Evolutionary conservation across 2,797 vertebrate species (phyloP).

Genomic region (Chaunax sp.): DNA sequence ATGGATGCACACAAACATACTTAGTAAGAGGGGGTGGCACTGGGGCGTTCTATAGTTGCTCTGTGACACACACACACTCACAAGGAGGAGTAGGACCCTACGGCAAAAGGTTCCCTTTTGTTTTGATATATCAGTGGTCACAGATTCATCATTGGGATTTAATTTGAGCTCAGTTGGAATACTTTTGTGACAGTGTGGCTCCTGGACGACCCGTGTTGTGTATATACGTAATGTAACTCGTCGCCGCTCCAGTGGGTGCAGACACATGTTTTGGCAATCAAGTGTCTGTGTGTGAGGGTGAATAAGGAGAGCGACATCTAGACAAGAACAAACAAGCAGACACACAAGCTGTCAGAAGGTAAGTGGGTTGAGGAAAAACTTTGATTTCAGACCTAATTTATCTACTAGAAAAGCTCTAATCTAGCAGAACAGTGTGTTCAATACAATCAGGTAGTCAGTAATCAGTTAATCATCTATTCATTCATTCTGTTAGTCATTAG

Average conservation of each 20-base stretch:
- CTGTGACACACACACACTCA: conserved; percentile 26
- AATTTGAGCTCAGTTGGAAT: not conserved
- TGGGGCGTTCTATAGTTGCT: conserved; percentile 35
- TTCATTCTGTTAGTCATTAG: conserved; percentile 25
- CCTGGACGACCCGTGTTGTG: conserved; percentile 1
- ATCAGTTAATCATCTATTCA: conserved; percentile 33
- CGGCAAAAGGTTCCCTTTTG: conserved; percentile 13
- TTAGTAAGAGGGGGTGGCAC: not conserved
- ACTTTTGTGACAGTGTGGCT: not conserved
- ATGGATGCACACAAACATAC: conserved; percentile 42
- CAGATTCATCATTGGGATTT: not conserved
- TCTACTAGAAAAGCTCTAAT: not conserved
- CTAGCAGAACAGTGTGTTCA: not conserved
- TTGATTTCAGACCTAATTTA: not conserved
- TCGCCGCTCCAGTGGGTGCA: conserved; percentile 9
- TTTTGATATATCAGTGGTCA: not conserved
- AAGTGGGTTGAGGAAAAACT: conserved; percentile 15
- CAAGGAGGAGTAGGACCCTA: not conserved
- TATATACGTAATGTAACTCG: not conserved
- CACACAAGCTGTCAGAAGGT: conserved; percentile 47
- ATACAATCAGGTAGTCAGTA: not conserved
- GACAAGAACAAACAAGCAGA: conserved; percentile 24
- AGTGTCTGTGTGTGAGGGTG: conserved; percentile 24
- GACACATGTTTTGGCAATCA: conserved; percentile 21
- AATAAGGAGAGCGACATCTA: conserved; percentile 19